Percentiles rank a stretch among this genome's conserved stretches.
Evolutionary conservation across 1,140 invertebrate species (phyloP).

Genomic region (Drosophila biarmipes): DNA sequence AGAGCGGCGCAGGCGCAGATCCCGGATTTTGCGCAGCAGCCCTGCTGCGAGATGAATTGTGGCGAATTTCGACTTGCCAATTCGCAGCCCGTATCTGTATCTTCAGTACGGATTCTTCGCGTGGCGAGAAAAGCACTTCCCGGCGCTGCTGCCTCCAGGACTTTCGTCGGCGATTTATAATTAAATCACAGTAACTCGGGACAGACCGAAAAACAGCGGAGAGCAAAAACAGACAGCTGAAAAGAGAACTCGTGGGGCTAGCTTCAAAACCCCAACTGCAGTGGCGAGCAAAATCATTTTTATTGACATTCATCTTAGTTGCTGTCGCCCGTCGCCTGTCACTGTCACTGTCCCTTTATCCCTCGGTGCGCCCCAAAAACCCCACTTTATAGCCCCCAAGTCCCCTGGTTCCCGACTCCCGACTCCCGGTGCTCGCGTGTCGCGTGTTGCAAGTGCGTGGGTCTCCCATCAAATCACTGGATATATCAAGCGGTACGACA

Average conservation of each 20-base stretch:
- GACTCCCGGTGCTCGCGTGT: slow-evolving; percentile 31
- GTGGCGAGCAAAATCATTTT: slow-evolving; percentile 38
- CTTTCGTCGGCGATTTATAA: slow-evolving; percentile 40
- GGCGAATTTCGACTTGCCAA: slow-evolving; percentile 33
- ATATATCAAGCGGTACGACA: slow-evolving; percentile 40
- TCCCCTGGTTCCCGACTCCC: slow-evolving; percentile 3
- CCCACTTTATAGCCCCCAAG: not conserved
- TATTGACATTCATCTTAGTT: slow-evolving; percentile 51
- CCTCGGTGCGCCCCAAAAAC: slow-evolving; percentile 4
- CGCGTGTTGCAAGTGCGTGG: slow-evolving; percentile 53
- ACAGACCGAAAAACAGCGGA: slow-evolving; percentile 7
- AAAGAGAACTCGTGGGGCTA: not conserved
- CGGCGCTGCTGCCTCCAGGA: slow-evolving; percentile 1
- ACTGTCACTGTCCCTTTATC: slow-evolving; percentile 22
- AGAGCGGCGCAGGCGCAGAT: slow-evolving; percentile 47
- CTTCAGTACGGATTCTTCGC: slow-evolving; percentile 78
- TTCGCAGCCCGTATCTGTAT: slow-evolving; percentile 50
- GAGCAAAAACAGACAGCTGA: slow-evolving; percentile 12
- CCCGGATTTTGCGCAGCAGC: slow-evolving; percentile 68
- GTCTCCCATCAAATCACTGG: slow-evolving; percentile 30
- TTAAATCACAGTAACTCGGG: slow-evolving; percentile 46
- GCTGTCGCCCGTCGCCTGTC: slow-evolving; percentile 22
- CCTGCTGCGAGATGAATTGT: slow-evolving; percentile 50
- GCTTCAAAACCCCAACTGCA: slow-evolving; percentile 20
- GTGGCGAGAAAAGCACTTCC: slow-evolving; percentile 40